These are phyloP conservation scores for Coluber constrictor DNA, from an alignment of 2,797 vertebrate species.

Conservation along the genomic window DNA sequence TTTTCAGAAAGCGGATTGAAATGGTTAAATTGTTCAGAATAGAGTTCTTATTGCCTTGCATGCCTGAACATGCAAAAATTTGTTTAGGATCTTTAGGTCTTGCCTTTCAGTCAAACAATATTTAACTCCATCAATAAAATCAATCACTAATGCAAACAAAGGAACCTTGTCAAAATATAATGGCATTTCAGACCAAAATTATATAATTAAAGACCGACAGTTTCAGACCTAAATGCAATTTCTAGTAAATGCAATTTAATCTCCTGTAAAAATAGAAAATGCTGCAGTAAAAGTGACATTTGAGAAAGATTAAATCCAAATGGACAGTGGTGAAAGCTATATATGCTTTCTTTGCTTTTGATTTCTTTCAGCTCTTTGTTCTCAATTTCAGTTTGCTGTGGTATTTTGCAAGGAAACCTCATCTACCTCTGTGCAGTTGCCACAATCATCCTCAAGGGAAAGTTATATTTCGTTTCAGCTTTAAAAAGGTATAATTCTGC, in stretches of 20 bases:
- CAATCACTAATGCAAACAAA: not conserved
- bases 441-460: not conserved
- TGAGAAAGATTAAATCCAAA: not conserved
- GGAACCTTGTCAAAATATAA: not conserved
- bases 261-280: not conserved
- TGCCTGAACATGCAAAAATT: not conserved
- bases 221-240: not conserved
- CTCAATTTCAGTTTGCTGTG: not conserved
- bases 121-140: not conserved
- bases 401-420: slow-evolving; percentile 1
- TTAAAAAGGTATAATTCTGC: slow-evolving; percentile 8
- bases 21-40: not conserved
- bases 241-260: not conserved
- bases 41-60: not conserved
- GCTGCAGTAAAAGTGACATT: not conserved
- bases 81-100: not conserved
- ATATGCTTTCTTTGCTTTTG: not conserved
- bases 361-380: not conserved
- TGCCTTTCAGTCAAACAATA: not conserved
- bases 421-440: not conserved
- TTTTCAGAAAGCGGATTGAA: not conserved
- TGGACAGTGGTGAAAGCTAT: not conserved
- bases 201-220: not conserved
- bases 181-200: not conserved
- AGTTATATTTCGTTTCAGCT: slow-evolving; percentile 7